Evolutionary conservation across 35 echinoderm and acorn worm species (phyloP).

Genomic region (Apostichopus japonicus): DNA sequence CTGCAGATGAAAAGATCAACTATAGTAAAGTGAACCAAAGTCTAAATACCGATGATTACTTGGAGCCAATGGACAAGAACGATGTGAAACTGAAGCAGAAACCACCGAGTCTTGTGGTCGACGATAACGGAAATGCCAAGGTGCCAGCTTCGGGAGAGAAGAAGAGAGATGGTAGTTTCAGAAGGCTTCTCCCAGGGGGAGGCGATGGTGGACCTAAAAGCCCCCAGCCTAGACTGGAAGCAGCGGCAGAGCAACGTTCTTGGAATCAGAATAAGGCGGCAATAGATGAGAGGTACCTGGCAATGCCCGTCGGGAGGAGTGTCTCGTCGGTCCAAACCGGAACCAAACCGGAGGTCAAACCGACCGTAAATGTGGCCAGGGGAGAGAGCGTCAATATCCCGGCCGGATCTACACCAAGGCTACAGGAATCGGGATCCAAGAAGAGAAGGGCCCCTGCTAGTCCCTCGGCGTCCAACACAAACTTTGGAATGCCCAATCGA

Average conservation of each 20-base stretch:
- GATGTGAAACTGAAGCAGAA: conserved; percentile 47
- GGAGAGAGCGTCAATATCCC: conserved; percentile 54
- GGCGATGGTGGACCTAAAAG: conserved; percentile 19
- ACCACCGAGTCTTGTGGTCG: conserved; percentile 9
- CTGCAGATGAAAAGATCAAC: conserved; percentile 57
- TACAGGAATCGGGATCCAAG: not conserved
- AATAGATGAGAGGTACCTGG: conserved; percentile 42
- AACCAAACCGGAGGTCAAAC: conserved; percentile 41
- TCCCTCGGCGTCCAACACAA: not conserved
- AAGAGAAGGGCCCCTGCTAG: conserved; percentile 16
- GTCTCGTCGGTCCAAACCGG: conserved; percentile 50
- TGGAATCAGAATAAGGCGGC: conserved; percentile 42
- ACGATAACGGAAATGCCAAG: conserved; percentile 31
- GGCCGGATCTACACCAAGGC: not conserved
- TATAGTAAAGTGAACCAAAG: conserved; percentile 60
- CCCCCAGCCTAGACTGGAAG: conserved; percentile 41
- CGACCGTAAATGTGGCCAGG: not conserved
- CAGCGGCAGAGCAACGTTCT: conserved; percentile 17
- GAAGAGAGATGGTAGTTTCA: conserved; percentile 44
- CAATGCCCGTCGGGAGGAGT: conserved; percentile 39
- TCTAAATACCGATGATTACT: conserved; percentile 73
- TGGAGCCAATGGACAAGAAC: conserved; percentile 80
- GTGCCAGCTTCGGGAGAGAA: conserved; percentile 27
- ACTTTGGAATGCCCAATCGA: conserved; percentile 13
- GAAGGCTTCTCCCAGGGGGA: not conserved